Evolutionary conservation across 2,113 vertebrate species (phyloP).

Genomic region (Psittacus erithacus): DNA sequence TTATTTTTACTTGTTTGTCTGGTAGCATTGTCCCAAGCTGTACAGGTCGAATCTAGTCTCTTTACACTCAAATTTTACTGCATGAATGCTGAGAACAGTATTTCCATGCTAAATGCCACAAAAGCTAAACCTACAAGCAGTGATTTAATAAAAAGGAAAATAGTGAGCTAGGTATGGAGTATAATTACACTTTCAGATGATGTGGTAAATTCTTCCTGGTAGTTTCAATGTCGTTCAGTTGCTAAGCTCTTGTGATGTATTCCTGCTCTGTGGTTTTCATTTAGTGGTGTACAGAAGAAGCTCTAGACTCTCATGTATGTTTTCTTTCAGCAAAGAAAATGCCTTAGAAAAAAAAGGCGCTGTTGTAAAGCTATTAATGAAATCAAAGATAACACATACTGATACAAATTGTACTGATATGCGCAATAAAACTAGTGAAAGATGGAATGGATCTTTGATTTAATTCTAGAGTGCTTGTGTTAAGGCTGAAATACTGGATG

Average conservation of each 20-base stretch:
- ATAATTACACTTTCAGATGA: neutral
- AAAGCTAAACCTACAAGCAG: neutral
- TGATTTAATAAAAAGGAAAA: neutral
- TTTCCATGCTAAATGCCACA: neutral
- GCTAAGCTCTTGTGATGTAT: neutral
- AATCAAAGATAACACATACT: neutral
- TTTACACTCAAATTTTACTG: neutral
- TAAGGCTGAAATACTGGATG: neutral
- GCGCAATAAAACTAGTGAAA: neutral
- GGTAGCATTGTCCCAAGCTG: neutral
- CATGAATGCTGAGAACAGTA: neutral
- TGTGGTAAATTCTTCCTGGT: neutral
- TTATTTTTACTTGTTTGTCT: neutral
- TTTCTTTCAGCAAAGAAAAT: neutral
- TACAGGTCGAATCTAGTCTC: neutral
- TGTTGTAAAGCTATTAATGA: neutral
- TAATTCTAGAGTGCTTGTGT: neutral
- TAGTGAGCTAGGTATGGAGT: neutral
- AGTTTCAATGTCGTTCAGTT: neutral
- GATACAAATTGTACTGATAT: neutral
- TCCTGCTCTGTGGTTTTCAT: neutral
- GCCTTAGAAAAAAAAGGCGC: neutral
- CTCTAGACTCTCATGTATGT: neutral
- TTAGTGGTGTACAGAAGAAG: neutral
- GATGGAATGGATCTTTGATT: neutral